These are phyloP conservation scores for Psilanteris sp. DNA, from an alignment of 1,140 invertebrate species.

Conservation along the genomic window DNA sequence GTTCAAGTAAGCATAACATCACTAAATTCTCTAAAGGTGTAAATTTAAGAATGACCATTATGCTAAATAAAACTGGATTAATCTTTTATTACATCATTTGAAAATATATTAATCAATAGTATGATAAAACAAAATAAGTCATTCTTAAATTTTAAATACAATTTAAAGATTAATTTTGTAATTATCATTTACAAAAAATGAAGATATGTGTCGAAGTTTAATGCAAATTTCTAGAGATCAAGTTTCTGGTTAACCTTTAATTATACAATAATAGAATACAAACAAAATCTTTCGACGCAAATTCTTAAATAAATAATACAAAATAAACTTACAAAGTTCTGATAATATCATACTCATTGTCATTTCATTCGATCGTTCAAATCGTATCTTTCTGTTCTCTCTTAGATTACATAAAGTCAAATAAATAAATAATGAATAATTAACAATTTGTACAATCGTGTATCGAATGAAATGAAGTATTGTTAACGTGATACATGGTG, in stretches of 20 bases:
- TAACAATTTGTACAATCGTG: conserved; percentile 57
- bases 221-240: conserved; percentile 37
- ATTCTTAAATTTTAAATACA: not conserved
- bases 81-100: no score
- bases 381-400: conserved; percentile 8
- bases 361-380: conserved; percentile 48
- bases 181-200: not conserved
- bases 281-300: conserved; percentile 4
- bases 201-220: not conserved
- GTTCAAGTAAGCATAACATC: no score
- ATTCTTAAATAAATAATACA: conserved; percentile 45
- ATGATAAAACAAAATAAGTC: not conserved
- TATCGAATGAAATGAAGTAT: conserved; percentile 56
- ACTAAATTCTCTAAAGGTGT: no score
- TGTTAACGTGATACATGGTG: conserved; percentile 39
- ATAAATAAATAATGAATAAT: conserved; percentile 59
- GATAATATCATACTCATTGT: conserved; percentile 44
- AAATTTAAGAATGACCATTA: no score
- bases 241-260: conserved; percentile 13
- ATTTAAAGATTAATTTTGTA: not conserved
- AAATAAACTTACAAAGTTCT: conserved; percentile 34
- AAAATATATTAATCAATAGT: no score
- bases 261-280: not conserved
- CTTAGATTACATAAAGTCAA: conserved; percentile 42
- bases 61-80: no score